Evolutionary conservation across 2,888 invertebrate genomes (phyloP).

Genomic region (Drosophila macrospina): DNA sequence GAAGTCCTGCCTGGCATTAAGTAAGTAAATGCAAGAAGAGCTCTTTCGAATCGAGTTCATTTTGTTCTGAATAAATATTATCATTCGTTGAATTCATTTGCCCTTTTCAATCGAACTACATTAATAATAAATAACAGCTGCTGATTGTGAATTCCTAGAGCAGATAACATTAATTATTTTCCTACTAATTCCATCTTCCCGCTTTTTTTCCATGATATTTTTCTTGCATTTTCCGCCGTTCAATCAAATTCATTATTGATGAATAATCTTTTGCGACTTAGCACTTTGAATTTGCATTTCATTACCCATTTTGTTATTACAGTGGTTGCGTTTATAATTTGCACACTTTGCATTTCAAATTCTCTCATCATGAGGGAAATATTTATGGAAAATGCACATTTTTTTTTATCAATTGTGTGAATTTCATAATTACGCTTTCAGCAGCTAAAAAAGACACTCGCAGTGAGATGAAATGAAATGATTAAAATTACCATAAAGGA

Average conservation of each 20-base stretch:
- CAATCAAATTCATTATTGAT: constrained; percentile 16
- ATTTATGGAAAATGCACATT: constrained; percentile 18
- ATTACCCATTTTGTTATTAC: constrained; percentile 59
- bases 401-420: constrained; percentile 32
- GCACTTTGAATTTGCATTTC: constrained; percentile 60
- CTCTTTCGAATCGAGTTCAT: not conserved
- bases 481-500: constrained; percentile 32
- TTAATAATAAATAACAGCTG: not conserved
- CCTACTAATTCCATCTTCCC: not conserved
- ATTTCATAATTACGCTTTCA: constrained; percentile 54
- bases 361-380: constrained; percentile 3
- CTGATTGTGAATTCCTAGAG: not conserved
- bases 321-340: constrained; percentile 4
- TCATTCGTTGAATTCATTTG: not conserved
- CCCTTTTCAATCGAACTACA: not conserved
- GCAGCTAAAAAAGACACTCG: constrained; percentile 45
- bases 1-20: constrained; percentile 4
- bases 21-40: constrained; percentile 21
- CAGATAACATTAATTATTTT: not conserved
- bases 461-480: constrained; percentile 38
- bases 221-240: not conserved
- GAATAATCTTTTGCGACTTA: constrained; percentile 21
- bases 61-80: not conserved
- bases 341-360: constrained; percentile 19
- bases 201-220: constrained; percentile 1